Evolutionary conservation across 2,888 invertebrate genomes (phyloP).

Genomic region (Xestoiulus laeticollis): DNA sequence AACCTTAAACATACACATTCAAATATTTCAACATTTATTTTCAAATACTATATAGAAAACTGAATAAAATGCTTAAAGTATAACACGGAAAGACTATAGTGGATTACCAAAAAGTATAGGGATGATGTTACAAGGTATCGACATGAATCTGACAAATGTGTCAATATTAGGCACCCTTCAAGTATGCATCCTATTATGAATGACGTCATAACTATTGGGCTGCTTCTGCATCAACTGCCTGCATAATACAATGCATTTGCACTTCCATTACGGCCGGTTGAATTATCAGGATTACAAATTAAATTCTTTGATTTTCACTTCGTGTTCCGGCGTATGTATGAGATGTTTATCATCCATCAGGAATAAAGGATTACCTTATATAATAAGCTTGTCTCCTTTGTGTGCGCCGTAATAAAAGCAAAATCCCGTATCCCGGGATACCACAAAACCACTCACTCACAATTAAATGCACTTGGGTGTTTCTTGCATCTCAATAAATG

Average conservation of each 20-base stretch:
- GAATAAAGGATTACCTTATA: constrained; percentile 32
- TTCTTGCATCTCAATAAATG: neutral
- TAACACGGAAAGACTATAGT: too few relatives aligned
- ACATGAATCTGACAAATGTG: too few relatives aligned
- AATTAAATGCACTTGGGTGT: neutral
- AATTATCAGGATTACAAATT: constrained; percentile 12
- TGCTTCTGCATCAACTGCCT: neutral
- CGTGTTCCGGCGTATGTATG: neutral
- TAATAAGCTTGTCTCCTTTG: neutral
- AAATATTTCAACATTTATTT: too few relatives aligned
- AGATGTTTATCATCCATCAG: constrained; percentile 22
- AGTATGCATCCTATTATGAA: neutral
- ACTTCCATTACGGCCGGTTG: neutral
- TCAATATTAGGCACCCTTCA: neutral
- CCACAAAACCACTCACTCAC: neutral
- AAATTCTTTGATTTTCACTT: neutral
- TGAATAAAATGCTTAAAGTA: too few relatives aligned
- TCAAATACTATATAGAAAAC: too few relatives aligned
- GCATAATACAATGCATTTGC: neutral
- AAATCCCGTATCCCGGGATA: neutral
- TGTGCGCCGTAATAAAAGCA: neutral
- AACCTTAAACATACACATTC: too few relatives aligned
- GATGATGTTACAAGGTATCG: too few relatives aligned
- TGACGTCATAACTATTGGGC: neutral
- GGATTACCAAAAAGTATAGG: too few relatives aligned